Base-by-base conservation (phyloP, 2,888 invertebrate genomes). In the Adelognathus sp. region DNA sequence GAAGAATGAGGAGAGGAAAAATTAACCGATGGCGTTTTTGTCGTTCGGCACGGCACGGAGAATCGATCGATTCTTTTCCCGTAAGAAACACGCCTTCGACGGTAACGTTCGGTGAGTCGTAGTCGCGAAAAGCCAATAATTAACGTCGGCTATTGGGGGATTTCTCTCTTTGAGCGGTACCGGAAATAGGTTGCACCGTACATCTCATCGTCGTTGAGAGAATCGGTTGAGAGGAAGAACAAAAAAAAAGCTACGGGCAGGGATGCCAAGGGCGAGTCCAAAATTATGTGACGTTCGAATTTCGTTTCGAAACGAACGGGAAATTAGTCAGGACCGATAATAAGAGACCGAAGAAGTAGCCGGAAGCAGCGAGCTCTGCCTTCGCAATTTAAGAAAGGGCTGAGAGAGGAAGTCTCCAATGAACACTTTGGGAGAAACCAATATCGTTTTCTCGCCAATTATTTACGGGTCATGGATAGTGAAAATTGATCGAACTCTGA, bases 91-190 rank as follows among this genome's bases (percentile, higher is more conserved):
- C 36, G 67, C 72, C 60, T 24, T 9, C 29, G 33, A 9, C 31
- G 46, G 58, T 14, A n/a, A n/a, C n/a, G n/a, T n/a, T n/a, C 63
- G 54, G 39, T 75, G 27, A 18, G 33, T 39, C 39, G 50, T 60
- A 9, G 39, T 71, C 63, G 70, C 76, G 82, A 83, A 84, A 83
- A 84, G 82, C 81, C 82, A 85, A 86, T 86, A 88, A 88, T 86
- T 86, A 88, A 82, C 83, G 85, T 79, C 80, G 81, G 79, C 76
- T 64, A 76, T 79, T 73, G 66, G 52, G n/a, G n/a, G n/a, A n/a
- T n/a, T n/a, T n/a, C n/a, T n/a, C 70, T 56, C 69, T 73, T 79
- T 72, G 79, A 76, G 44, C 24, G 44, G 54, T 61, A 70, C 70
- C 81, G 81, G 81, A 81, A 81, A 39, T 81, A 76, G 81, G 81